Conservation (phyloP, 1,140 invertebrate genomes). For the Glossosoma conforme region DNA sequence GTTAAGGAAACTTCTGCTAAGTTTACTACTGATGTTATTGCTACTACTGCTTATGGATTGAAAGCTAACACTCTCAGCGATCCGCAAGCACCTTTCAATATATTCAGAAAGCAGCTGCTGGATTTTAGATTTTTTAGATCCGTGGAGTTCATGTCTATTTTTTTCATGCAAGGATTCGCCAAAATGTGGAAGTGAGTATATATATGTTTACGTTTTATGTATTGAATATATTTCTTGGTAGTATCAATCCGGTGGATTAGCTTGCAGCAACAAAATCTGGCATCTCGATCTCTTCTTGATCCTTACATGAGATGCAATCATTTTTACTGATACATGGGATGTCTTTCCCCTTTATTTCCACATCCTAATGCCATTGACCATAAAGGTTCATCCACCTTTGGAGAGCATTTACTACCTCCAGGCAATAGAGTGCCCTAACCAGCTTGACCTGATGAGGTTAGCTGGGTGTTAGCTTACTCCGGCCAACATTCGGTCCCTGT, state of each 20-base stretch:
- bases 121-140: slow-evolving; percentile 22
- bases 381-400: too few species aligned
- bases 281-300: neutral
- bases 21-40: slow-evolving; percentile 53
- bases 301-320: too few species aligned
- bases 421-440: too few species aligned
- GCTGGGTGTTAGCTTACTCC: too few species aligned
- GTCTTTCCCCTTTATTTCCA: too few species aligned
- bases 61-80: slow-evolving; percentile 45
- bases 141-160: slow-evolving; percentile 32
- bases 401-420: too few species aligned
- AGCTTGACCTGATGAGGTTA: too few species aligned
- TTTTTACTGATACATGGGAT: too few species aligned
- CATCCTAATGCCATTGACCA: too few species aligned
- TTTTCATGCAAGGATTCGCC: slow-evolving; percentile 35
- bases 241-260: neutral
- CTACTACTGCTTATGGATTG: slow-evolving; percentile 50
- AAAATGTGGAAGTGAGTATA: slow-evolving; percentile 23
- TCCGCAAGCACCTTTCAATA: slow-evolving; percentile 36
- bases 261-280: neutral
- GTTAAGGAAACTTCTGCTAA: slow-evolving; percentile 40
- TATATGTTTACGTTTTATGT: neutral
- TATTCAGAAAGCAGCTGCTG: slow-evolving; percentile 34
- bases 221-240: neutral
- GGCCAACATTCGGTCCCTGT: too few species aligned